Evolutionary conservation across 2,113 vertebrate genomes (phyloP).

Genomic region (Chaetorhynchus papuensis): DNA sequence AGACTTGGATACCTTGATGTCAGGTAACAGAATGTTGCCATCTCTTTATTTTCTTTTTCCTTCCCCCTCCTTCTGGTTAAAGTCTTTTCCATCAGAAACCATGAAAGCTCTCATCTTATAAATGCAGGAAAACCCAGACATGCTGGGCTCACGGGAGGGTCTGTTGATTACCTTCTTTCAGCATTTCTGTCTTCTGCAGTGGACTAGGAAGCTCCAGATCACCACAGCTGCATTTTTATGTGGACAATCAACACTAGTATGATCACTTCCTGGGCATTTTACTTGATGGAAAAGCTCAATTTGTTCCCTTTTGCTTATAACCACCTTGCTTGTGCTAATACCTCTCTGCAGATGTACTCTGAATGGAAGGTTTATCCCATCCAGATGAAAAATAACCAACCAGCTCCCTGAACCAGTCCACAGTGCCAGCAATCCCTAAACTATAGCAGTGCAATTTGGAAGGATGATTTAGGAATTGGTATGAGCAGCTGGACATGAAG

Average conservation of each 20-base stretch:
- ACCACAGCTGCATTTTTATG: background rate
- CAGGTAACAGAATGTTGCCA: background rate
- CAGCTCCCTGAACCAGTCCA: background rate
- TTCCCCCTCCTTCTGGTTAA: background rate
- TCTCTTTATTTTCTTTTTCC: background rate
- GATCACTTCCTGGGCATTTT: background rate
- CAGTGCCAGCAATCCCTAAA: background rate
- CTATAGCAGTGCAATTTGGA: background rate
- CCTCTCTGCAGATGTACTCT: background rate
- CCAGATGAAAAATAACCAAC: background rate
- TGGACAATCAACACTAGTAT: background rate
- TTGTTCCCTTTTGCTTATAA: background rate
- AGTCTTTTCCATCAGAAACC: background rate
- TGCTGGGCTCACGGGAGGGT: rapidly evolving
- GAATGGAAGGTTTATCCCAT: background rate
- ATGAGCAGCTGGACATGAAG: background rate
- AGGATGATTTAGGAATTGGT: background rate
- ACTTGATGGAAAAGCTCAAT: background rate
- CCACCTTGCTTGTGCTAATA: background rate
- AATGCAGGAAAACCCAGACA: background rate
- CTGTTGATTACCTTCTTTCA: background rate
- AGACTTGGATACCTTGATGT: rapidly evolving
- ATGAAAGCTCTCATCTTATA: background rate
- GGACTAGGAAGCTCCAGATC: background rate
- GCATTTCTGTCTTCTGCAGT: background rate